Evolutionary conservation across 2,797 vertebrate species (phyloP).

Genomic region (Onychomys leucogaster): DNA sequence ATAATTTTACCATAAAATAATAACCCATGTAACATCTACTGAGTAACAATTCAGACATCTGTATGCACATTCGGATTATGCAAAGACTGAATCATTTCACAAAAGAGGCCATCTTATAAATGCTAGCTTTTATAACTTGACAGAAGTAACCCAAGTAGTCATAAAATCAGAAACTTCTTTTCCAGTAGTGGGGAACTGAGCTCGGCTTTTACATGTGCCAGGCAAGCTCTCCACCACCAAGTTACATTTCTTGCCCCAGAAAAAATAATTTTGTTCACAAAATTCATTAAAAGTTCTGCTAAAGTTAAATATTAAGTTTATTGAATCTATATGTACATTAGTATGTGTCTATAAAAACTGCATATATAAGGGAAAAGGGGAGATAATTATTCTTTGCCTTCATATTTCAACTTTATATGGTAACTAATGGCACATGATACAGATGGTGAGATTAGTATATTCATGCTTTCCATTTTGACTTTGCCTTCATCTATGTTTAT

Average conservation of each 20-base stretch:
- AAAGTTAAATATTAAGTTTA: conserved; percentile 40
- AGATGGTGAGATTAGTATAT: not conserved
- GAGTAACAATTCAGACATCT: not conserved
- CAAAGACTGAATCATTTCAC: not conserved
- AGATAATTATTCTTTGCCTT: not conserved
- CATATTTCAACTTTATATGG: not conserved
- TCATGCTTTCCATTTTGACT: not conserved
- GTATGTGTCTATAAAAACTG: not conserved
- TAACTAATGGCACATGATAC: not conserved
- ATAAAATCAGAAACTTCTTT: not conserved
- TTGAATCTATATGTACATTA: not conserved
- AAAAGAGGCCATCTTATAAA: not conserved
- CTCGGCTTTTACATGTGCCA: not conserved
- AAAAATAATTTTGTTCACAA: conserved; percentile 20
- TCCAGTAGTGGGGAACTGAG: not conserved
- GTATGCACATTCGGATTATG: not conserved
- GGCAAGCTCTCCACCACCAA: not conserved
- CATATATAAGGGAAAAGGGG: not conserved
- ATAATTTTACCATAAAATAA: not conserved
- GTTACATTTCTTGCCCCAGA: not conserved
- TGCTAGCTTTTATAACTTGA: conserved; percentile 10
- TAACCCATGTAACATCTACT: not conserved
- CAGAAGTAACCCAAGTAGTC: conserved; percentile 44
- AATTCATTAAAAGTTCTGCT: conserved; percentile 20
- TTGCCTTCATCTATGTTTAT: not conserved